phyloP scores from a whole-genome alignment of 2,888 invertebrate genomes.

The Eupithecia insigniata region DNA sequence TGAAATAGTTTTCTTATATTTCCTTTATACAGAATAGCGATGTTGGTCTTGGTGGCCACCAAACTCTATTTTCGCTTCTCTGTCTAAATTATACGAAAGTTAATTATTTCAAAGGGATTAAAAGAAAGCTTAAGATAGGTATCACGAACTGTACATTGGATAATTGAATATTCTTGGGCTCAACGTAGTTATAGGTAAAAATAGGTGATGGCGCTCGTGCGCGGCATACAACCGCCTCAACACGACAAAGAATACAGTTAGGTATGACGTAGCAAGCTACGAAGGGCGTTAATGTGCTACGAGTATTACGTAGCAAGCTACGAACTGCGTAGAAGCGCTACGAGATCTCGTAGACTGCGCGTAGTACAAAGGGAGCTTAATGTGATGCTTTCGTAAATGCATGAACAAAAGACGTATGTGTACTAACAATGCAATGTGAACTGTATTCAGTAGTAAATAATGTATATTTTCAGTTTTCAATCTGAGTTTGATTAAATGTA shows the following conservation, averaged over 20 bases:
- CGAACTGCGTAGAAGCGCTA: slow-evolving; percentile 52
- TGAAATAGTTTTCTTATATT: too few relatives aligned
- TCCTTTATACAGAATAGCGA: too few relatives aligned
- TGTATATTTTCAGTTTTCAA: background rate
- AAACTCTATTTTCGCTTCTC: too few relatives aligned
- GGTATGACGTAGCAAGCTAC: slow-evolving; percentile 11
- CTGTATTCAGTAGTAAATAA: background rate
- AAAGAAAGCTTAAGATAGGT: too few relatives aligned
- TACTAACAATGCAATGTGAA: background rate
- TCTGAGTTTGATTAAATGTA: background rate
- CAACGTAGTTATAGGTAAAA: too few relatives aligned
- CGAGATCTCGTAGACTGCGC: slow-evolving; percentile 33
- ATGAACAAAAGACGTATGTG: background rate
- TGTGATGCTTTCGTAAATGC: background rate
- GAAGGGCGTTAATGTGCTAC: slow-evolving; percentile 23
- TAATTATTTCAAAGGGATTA: too few relatives aligned
- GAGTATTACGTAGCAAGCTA: slow-evolving; percentile 50
- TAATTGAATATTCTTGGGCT: too few relatives aligned
- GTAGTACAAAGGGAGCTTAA: background rate
- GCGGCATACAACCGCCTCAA: too few relatives aligned
- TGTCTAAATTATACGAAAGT: too few relatives aligned
- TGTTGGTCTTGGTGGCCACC: too few relatives aligned
- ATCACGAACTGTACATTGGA: too few relatives aligned
- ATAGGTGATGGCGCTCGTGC: too few relatives aligned
- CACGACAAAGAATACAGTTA: background rate